Conservation (phyloP, 2,888 invertebrate genomes). For the Hypomecis punctinalis region DNA sequence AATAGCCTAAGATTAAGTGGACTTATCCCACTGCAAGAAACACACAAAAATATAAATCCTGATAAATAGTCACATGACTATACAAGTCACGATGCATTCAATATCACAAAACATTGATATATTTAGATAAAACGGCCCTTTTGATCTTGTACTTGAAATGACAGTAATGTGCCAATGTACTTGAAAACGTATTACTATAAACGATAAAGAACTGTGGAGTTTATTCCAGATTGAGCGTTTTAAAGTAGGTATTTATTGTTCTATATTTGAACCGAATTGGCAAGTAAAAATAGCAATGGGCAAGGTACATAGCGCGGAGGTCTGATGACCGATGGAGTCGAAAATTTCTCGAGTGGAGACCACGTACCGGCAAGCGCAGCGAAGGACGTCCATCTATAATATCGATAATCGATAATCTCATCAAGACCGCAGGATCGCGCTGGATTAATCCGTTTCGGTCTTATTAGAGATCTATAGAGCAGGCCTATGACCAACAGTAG, state of each 20-base stretch:
- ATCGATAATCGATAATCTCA: no score
- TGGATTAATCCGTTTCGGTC: no score
- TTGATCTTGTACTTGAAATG: slow-evolving; percentile 12
- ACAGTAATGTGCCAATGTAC: neutral
- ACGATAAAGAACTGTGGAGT: neutral
- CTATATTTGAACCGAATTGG: no score
- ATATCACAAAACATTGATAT: slow-evolving; percentile 1
- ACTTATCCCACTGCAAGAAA: slow-evolving; percentile 1
- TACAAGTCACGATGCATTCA: slow-evolving; percentile 1
- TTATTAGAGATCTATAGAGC: no score
- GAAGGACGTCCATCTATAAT: no score
- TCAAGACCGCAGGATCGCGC: no score
- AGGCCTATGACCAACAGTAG: no score
- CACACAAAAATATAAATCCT: slow-evolving; percentile 1
- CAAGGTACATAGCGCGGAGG: no score
- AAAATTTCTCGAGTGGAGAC: no score
- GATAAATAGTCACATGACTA: slow-evolving; percentile 23
- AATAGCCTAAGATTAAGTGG: neutral
- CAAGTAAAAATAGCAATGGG: no score
- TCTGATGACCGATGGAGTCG: no score
- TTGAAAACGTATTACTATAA: neutral
- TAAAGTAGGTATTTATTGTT: neutral
- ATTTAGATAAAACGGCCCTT: neutral
- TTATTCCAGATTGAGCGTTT: neutral
- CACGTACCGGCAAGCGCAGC: no score